phyloP scores from a whole-genome alignment of 2,888 invertebrate species.

The Ischnus inquisitorius region DNA sequence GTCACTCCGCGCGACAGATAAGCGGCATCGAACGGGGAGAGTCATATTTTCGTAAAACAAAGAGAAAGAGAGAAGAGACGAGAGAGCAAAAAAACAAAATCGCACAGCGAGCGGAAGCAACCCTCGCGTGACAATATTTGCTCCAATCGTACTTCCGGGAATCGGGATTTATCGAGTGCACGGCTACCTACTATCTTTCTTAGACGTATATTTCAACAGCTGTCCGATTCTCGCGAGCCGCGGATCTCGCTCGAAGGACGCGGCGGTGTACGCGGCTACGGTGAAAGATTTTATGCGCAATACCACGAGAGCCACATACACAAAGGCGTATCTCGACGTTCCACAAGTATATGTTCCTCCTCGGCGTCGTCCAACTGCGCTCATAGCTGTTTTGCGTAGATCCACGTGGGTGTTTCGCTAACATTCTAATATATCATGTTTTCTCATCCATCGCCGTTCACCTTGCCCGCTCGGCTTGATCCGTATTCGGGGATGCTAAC shows the following conservation, averaged over 20 bases:
- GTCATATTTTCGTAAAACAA: slow-evolving; percentile 12
- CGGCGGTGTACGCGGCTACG: background rate
- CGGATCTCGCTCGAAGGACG: slow-evolving; percentile 23
- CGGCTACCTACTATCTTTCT: slow-evolving; percentile 10
- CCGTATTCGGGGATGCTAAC: slow-evolving; percentile 18
- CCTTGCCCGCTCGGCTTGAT: background rate
- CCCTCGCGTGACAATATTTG: slow-evolving; percentile 48
- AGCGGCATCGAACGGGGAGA: slow-evolving; percentile 28
- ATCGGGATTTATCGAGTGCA: slow-evolving; percentile 30
- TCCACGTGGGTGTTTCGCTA: slow-evolving; percentile 51
- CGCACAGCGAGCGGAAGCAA: slow-evolving; percentile 18
- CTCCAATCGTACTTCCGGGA: slow-evolving; percentile 51
- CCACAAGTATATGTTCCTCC: slow-evolving; percentile 2
- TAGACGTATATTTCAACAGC: background rate
- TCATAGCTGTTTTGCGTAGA: background rate
- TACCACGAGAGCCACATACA: slow-evolving; percentile 13
- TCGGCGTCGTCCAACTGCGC: slow-evolving; percentile 10
- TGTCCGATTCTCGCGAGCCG: slow-evolving; percentile 18
- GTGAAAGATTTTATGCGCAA: slow-evolving; percentile 60
- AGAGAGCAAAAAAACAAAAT: slow-evolving; percentile 8
- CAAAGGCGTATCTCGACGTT: slow-evolving; percentile 1
- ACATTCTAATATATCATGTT: slow-evolving; percentile 43
- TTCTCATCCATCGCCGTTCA: slow-evolving; percentile 4
- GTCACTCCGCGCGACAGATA: slow-evolving; percentile 51
- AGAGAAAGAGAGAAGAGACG: background rate